phyloP scores from a whole-genome alignment of 1,140 invertebrate genomes.

The Drosophila simulans region DNA sequence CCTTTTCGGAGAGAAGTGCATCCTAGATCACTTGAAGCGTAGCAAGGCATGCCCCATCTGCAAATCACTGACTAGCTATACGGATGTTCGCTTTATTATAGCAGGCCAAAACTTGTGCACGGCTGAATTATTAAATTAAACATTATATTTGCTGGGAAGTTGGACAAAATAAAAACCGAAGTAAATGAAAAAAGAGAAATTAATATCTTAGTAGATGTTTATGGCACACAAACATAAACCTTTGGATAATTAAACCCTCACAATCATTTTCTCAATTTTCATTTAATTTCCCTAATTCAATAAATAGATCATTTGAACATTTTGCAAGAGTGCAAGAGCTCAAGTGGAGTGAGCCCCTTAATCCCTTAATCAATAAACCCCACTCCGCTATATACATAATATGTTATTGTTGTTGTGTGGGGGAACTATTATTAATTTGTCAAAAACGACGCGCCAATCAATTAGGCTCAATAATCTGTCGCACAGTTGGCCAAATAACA shows the following conservation, averaged over 20 bases:
- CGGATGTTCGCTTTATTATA: background rate
- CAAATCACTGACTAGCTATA: no score
- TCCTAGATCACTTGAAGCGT: background rate
- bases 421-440: conserved; percentile 42
- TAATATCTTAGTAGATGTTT: background rate
- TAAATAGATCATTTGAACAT: conserved; percentile 6
- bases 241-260: background rate
- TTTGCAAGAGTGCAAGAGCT: conserved; percentile 10
- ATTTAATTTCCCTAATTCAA: conserved; percentile 37
- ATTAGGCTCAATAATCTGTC: conserved; percentile 56
- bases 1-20: background rate
- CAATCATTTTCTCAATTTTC: conserved; percentile 12
- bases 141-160: no score
- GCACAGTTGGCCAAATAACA: conserved; percentile 9
- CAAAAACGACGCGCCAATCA: conserved; percentile 45
- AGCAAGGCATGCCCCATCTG: background rate
- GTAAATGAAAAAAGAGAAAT: no score
- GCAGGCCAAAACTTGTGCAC: background rate
- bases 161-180: no score
- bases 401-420: conserved; percentile 29
- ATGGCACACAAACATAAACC: background rate
- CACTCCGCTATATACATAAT: background rate
- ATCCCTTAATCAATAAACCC: conserved; percentile 36
- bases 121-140: background rate
- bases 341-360: conserved; percentile 9